Percentiles rank a stretch among this genome's conserved stretches.
Conservation (phyloP, 2,113 vertebrate species). For the Centrocercus urophasianus region DNA sequence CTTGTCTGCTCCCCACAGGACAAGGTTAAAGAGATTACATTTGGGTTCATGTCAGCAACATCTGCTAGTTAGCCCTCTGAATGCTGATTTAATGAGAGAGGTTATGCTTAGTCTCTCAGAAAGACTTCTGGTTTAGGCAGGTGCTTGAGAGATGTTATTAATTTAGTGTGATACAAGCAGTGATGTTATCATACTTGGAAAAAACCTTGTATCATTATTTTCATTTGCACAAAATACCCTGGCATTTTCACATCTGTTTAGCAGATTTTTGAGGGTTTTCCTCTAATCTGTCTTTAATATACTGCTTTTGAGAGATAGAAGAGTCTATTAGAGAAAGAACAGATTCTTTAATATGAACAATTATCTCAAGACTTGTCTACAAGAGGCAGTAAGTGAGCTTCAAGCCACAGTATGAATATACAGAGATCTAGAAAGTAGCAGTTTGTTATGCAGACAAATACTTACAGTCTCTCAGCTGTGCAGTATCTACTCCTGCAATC, state of each 20-base stretch:
- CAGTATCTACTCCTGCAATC: not conserved
- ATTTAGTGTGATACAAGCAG: conserved; percentile 59
- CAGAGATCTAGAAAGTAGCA: not conserved
- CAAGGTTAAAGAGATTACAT: conserved; percentile 96
- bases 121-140: conserved; percentile 82
- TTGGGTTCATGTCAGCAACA: conserved; percentile 86
- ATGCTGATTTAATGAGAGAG: conserved; percentile 87
- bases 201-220: conserved; percentile 11
- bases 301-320: not conserved
- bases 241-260: not conserved
- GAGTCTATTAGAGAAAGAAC: not conserved
- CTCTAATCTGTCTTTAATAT: conserved; percentile 5
- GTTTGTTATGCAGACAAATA: not conserved
- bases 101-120: conserved; percentile 84
- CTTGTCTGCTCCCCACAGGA: conserved; percentile 83
- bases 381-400: not conserved
- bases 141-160: conserved; percentile 74
- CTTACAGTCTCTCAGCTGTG: not conserved
- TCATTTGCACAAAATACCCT: not conserved
- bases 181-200: conserved; percentile 1
- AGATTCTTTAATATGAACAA: not conserved
- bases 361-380: not conserved
- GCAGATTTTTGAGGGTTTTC: conserved; percentile 1
- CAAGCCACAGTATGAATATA: not conserved
- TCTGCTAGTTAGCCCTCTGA: conserved; percentile 83